Evolutionary conservation across 1,140 invertebrate species (phyloP), one percentile per base, ranked within the genome.

Genomic region (Drosophila arizonae): DNA sequence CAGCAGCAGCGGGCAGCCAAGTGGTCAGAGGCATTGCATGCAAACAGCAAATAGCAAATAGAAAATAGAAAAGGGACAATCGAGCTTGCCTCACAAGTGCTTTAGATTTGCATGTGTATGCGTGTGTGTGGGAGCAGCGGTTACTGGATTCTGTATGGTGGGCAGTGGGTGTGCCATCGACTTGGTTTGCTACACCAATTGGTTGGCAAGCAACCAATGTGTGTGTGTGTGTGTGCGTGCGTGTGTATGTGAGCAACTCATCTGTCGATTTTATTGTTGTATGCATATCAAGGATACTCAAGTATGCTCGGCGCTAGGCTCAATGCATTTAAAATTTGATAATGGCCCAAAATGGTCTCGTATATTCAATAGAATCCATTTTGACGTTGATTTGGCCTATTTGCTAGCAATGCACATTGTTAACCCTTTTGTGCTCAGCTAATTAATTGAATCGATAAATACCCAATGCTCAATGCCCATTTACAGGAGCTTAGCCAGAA

Each of bases 241-340:
- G 50, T 61, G 24, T 57, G n/a, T 24, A 50, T 13, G 41, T n/a
- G 61, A 33, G 67, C 57, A 70, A 11, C 69, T 77, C 77, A 79
- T 79, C 80, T 80, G 77, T 81, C 81, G 55, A 62, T 74, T 77
- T 78, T 86, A 85, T 85, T 78, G 77, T 66, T 81, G 66, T 81
- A 72, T 76, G 68, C 67, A 77, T 84, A 79, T 80, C 62, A 73
- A 65, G 74, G 62, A 39, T 39, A 39, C 63, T 77, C 64, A 56
- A 85, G 70, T 63, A 85, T 78, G 36, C 81, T 84, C 71, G 67
- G 43, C 76, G 60, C 63, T 68, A 61, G 67, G 58, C 51, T 57
- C 74, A 81, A 55, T 66, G 62, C 76, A 79, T 79, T 76, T 72
- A 82, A 72, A 84, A 81, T 69, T 86, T 70, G 74, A 86, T 78